These are phyloP conservation scores for Poecilia picta DNA, from an alignment of 2,797 vertebrate species.

Conservation along the genomic window DNA sequence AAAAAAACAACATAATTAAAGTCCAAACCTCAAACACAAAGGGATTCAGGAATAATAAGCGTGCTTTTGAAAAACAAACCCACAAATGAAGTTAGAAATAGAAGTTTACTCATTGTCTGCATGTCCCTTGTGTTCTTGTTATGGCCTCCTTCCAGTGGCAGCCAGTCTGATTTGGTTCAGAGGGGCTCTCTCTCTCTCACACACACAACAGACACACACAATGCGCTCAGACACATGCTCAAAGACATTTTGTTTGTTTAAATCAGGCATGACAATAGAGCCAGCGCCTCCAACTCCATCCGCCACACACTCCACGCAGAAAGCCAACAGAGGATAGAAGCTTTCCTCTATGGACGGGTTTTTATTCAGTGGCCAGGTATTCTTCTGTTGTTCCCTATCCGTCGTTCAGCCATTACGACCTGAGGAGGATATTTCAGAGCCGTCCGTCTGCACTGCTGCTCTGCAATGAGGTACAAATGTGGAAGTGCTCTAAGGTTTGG, in stretches of 20 bases:
- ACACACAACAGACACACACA: slow-evolving; percentile 13
- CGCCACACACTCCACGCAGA: slow-evolving; percentile 48
- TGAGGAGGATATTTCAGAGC: slow-evolving; percentile 19
- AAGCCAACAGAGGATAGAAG: slow-evolving; percentile 53
- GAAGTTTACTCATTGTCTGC: slow-evolving; percentile 18
- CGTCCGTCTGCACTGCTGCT: slow-evolving; percentile 13
- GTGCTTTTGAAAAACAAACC: slow-evolving; percentile 13
- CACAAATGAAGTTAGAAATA: neutral
- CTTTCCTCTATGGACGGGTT: slow-evolving; percentile 26
- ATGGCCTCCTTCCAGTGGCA: slow-evolving; percentile 63
- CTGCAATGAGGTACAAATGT: slow-evolving; percentile 14
- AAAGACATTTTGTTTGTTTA: slow-evolving; percentile 29
- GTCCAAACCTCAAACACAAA: slow-evolving; percentile 43
- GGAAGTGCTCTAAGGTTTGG: neutral
- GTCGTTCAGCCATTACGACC: slow-evolving; percentile 11
- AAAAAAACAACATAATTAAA: slow-evolving; percentile 54
- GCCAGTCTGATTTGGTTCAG: slow-evolving; percentile 52
- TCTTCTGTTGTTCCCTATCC: slow-evolving; percentile 37
- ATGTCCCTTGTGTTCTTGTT: slow-evolving; percentile 47
- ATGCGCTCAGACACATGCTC: slow-evolving; percentile 2
- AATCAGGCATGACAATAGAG: slow-evolving; percentile 58
- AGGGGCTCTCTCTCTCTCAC: slow-evolving; percentile 8
- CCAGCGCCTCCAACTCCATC: slow-evolving; percentile 55
- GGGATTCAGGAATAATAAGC: slow-evolving; percentile 26
- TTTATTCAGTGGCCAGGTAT: slow-evolving; percentile 61